Base-by-base conservation (phyloP, 2,113 vertebrate genomes). In the Oryzias celebensis region DNA sequence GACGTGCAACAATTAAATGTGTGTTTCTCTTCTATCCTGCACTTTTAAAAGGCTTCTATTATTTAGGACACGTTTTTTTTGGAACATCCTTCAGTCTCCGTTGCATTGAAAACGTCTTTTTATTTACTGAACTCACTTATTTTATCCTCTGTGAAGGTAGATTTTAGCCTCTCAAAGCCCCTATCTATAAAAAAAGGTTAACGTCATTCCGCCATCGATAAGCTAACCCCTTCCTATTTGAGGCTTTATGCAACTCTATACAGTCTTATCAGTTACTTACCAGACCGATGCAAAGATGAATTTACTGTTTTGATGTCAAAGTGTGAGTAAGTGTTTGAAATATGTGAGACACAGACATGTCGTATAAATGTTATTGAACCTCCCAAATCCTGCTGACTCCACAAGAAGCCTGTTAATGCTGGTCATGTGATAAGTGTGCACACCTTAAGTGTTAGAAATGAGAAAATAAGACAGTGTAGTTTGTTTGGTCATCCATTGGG, bases 171-270 rank as follows among this genome's bases (percentile, higher is more conserved):
- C 65, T 20, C 46, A 31, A 5, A 22, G 8, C 48, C 8, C 3
- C 26, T 2, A 36, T 36, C 36, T 18, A 5, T 26, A 26, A 26
- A 26, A 65, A 26, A n/a, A 18, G n/a, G 36, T 10, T 47, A 12
- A 53, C 15, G 47, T 51, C 62, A 52, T 58, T 59, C 72, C 86
- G 87, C 83, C 89, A 90, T 91, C 84, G 89, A 87, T 88, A 89
- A 91, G 89, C 92, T 93, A 90, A 89, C 88, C 91, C 92, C 91
- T 89, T 92, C 88, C 87, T 85, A 92, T 87, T 92, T 85, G 92
- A 94, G 95, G 95, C 95, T 94, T 96, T 96, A 96, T 83, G 89
- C 90, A 90, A 90, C 82, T 90, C 78, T 72, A 61, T 62, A 72
- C 71, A 62, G 84, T 71, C 65, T 83, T 60, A 58, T 62, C 85